Conservation (phyloP, 2,888 invertebrate genomes). For the Aphodius granarius region DNA sequence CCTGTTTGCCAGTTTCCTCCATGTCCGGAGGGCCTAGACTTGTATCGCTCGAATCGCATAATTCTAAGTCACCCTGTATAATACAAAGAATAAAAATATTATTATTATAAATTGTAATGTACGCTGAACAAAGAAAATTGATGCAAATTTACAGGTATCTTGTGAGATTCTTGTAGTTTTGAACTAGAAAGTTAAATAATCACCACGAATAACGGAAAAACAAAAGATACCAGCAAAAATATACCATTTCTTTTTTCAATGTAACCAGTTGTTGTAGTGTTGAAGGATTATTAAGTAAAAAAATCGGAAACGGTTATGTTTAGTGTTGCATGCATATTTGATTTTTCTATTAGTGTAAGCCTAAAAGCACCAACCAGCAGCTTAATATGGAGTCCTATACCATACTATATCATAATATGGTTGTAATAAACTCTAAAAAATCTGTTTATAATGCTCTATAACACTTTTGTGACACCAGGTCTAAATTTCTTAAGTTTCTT, state of each 20-base stretch:
- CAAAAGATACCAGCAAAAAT: too few species aligned
- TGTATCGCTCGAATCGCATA: conserved; percentile 64
- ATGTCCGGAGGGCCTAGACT: conserved; percentile 52
- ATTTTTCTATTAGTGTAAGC: not conserved
- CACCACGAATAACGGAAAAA: too few species aligned
- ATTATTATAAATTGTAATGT: not conserved
- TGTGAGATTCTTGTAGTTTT: too few species aligned
- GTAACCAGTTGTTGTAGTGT: too few species aligned
- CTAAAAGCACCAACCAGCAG: not conserved
- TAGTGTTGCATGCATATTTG: not conserved
- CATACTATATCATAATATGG: too few species aligned
- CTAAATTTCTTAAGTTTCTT: too few species aligned
- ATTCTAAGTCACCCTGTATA: conserved; percentile 73
- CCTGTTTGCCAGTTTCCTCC: conserved; percentile 77
- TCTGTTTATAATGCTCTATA: too few species aligned
- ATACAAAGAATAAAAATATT: not conserved
- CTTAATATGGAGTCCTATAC: too few species aligned
- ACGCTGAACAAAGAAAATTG: not conserved
- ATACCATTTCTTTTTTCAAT: too few species aligned
- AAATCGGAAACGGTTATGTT: not conserved
- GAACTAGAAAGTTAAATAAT: too few species aligned
- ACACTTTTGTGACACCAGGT: too few species aligned
- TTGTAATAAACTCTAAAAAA: too few species aligned
- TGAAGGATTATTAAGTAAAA: not conserved
- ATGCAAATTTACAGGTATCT: not conserved